Conservation (phyloP, 2,888 invertebrate genomes). For the Hirtodrosophila duncani region DNA sequence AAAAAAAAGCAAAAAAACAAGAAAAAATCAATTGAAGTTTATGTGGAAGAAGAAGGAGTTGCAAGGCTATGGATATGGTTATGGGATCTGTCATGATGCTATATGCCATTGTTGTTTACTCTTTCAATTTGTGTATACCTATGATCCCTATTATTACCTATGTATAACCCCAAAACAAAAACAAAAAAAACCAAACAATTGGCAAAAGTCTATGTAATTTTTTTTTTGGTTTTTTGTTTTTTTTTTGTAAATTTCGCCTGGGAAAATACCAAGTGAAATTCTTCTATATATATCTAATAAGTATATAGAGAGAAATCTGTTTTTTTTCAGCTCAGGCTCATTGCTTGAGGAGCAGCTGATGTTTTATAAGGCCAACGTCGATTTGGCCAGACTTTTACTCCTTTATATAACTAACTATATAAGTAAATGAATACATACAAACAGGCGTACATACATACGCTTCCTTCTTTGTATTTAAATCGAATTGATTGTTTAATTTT, state of each 20-base stretch:
- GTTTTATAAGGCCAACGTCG: conserved; percentile 18
- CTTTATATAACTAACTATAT: conserved; percentile 31
- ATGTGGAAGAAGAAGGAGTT: background rate
- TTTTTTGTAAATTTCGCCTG: no score
- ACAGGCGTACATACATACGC: no score
- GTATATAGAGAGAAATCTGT: conserved; percentile 13
- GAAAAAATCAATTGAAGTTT: conserved; percentile 1
- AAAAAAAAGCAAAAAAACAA: background rate
- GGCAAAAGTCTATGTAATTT: no score
- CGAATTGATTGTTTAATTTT: no score
- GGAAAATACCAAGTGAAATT: conserved; percentile 19
- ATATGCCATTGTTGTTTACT: conserved; percentile 26
- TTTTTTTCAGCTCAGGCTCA: conserved; percentile 22
- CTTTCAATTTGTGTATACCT: conserved; percentile 33
- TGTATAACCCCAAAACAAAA: no score
- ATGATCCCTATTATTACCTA: no score
- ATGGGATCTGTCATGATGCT: conserved; percentile 17
- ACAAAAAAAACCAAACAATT: no score
- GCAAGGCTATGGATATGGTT: no score
- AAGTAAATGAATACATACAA: conserved; percentile 4
- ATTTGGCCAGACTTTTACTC: conserved; percentile 13
- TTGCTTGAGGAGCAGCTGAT: conserved; percentile 28
- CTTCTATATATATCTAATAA: background rate
- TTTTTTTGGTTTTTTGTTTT: no score
- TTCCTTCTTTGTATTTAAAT: no score